Percentiles rank a stretch among this genome's conserved stretches.
Evolutionary conservation across 23 tunicate genomes (phyloP).

Genomic region (Ascidia mentula): DNA sequence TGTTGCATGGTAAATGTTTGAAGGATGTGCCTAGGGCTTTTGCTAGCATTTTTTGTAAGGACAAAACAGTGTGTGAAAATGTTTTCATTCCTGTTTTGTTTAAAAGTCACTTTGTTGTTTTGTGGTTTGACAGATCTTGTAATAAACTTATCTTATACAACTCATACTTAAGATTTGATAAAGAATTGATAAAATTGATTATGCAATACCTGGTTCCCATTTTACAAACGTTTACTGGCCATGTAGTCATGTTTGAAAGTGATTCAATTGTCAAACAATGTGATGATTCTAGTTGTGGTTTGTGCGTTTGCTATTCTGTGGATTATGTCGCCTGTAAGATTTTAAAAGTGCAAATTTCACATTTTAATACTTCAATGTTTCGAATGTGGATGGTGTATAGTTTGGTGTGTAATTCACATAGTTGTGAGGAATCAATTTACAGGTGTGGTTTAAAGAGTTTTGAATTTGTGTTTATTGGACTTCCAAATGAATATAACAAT

Average conservation of each 20-base stretch:
- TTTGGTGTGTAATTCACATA: not conserved
- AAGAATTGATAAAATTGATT: not conserved
- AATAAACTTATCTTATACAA: not conserved
- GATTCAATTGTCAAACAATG: not conserved
- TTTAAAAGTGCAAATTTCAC: not conserved
- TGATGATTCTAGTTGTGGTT: conserved; percentile 1
- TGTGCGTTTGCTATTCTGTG: not conserved
- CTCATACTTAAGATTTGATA: not conserved
- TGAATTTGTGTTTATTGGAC: not conserved
- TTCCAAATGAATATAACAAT: not conserved
- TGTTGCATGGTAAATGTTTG: not conserved
- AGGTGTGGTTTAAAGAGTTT: not conserved
- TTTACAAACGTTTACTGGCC: too few species aligned
- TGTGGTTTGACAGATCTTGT: not conserved
- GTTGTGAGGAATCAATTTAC: not conserved
- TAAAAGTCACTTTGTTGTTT: not conserved
- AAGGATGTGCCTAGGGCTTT: not conserved
- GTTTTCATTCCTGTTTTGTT: not conserved
- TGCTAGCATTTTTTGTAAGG: not conserved
- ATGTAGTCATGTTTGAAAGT: not conserved
- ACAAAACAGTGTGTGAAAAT: not conserved
- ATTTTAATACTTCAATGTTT: not conserved
- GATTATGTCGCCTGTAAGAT: not conserved
- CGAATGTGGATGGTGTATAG: not conserved
- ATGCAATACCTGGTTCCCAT: not conserved